Conservation (phyloP, 2,113 vertebrate species). For the Thamnaconus septentrionalis region DNA sequence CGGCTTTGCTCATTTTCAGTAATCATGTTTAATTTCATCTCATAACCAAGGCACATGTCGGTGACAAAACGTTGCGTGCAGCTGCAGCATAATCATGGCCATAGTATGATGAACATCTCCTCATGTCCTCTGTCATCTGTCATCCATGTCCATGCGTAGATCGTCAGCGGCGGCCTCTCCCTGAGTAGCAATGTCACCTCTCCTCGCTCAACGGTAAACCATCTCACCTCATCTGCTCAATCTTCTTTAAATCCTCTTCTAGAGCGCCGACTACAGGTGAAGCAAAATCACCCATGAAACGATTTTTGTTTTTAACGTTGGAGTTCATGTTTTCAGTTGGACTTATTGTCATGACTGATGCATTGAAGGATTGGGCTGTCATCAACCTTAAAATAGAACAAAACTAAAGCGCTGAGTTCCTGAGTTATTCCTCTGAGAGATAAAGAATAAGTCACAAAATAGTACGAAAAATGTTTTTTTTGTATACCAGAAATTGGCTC, state of each 20-base stretch:
- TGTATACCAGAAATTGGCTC: too few species aligned
- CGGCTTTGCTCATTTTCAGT: too few species aligned
- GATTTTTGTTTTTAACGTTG: too few species aligned
- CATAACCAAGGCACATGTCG: not conserved
- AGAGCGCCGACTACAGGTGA: not conserved
- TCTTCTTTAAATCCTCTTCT: constrained; percentile 12
- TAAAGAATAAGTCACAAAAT: too few species aligned
- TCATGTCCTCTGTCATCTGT: constrained; percentile 34
- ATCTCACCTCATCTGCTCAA: constrained; percentile 48
- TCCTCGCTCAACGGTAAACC: constrained; percentile 87
- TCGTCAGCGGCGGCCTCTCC: constrained; percentile 81
- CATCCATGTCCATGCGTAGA: constrained; percentile 79
- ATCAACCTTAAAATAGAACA: too few species aligned
- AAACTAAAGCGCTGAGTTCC: too few species aligned
- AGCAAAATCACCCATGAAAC: too few species aligned
- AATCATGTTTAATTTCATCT: not conserved
- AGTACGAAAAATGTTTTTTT: too few species aligned
- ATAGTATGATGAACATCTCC: not conserved
- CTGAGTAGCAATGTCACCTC: constrained; percentile 80
- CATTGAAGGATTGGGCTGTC: constrained; percentile 11
- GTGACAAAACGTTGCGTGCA: not conserved
- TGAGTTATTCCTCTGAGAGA: too few species aligned
- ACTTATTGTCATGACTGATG: not conserved
- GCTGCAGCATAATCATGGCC: constrained; percentile 15
- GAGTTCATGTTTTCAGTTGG: too few species aligned